Evolutionary conservation across 2,797 vertebrate genomes (phyloP), one percentile per base, ranked within the genome.

Genomic region (Geotrypetes seraphini): DNA sequence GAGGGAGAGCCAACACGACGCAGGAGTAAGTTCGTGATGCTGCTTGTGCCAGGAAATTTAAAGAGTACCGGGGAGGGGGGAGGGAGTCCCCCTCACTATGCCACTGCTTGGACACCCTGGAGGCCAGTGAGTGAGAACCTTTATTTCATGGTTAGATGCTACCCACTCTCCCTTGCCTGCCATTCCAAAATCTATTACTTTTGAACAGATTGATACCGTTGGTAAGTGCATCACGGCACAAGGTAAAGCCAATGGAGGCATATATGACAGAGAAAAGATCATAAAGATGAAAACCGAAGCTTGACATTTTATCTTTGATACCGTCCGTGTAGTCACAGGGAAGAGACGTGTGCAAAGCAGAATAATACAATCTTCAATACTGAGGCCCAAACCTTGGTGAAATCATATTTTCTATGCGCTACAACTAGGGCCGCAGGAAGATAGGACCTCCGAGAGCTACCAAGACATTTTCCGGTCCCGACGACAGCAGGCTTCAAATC

Each of bases 401-500:
- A 34, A 22, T 43, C 30, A 40, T 51, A 34, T 23, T n/a, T 14
- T 47, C 25, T 4, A 18, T 15, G 28, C n/a, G n/a, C 12, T 19
- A 29, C 36, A 41, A 18, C 12, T n/a, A 4, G 28, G 31, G 42
- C 40, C 33, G 48, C 56, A 30, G 46, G 40, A 39, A 43, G 10
- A 48, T 12, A 39, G 10, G 10, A 33, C 45, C 33, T 43, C 19
- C 12, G 39, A 46, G 36, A 38, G 14, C 25, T 30, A 32, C 26
- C 11, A 25, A 40, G 39, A 10, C 19, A 33, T 22, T n/a, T 39
- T 16, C 22, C 38, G 47, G 42, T 37, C 32, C 27, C 35, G 32
- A 25, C 3, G 28, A 53, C 49, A 67, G 48, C 22, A 39, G 42
- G 39, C 27, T 47, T 60, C 37, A 15, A 12, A 19, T 23, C 13